Percentiles rank a stretch among this genome's conserved stretches.
Evolutionary conservation across 2,113 vertebrate genomes (phyloP).

Genomic region (Poecilia latipinna): DNA sequence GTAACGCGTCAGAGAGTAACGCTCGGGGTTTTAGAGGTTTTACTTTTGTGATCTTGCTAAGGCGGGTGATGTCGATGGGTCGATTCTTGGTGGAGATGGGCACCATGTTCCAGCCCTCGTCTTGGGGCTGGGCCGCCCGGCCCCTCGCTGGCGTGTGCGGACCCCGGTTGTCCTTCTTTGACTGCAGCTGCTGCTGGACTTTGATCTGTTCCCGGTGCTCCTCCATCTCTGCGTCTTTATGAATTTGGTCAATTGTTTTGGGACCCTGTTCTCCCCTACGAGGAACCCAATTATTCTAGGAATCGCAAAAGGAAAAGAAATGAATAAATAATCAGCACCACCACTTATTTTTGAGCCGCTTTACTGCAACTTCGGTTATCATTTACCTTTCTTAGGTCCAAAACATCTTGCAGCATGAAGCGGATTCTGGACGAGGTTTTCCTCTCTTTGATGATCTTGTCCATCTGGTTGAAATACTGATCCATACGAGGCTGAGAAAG

Average conservation of each 20-base stretch:
- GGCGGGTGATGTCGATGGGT: constrained; percentile 90
- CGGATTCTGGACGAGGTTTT: constrained; percentile 97
- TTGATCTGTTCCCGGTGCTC: constrained; percentile 93
- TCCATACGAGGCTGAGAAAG: constrained; percentile 93
- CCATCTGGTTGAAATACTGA: constrained; percentile 98
- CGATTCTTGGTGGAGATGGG: constrained; percentile 93
- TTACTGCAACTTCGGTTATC: not conserved
- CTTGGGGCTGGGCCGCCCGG: constrained; percentile 81
- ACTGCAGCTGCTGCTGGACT: constrained; percentile 92
- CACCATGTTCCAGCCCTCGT: constrained; percentile 97
- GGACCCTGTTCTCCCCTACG: constrained; percentile 94
- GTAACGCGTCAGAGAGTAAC: not conserved
- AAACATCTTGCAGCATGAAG: constrained; percentile 96
- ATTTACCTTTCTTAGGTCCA: constrained; percentile 90
- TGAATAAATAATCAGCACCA: not conserved
- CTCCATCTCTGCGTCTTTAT: constrained; percentile 95
- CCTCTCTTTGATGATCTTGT: constrained; percentile 96
- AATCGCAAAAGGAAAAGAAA: constrained; percentile 1
- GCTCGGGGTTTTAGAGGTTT: not conserved
- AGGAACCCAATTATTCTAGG: constrained; percentile 93
- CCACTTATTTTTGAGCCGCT: not conserved
- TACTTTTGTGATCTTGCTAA: constrained; percentile 97
- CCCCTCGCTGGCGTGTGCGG: constrained; percentile 69
- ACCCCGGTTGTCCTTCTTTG: constrained; percentile 84
- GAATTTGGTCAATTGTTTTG: constrained; percentile 98